These are phyloP conservation scores for Pseudanteris insignis DNA, from an alignment of 2,888 invertebrate species.

Conservation along the genomic window DNA sequence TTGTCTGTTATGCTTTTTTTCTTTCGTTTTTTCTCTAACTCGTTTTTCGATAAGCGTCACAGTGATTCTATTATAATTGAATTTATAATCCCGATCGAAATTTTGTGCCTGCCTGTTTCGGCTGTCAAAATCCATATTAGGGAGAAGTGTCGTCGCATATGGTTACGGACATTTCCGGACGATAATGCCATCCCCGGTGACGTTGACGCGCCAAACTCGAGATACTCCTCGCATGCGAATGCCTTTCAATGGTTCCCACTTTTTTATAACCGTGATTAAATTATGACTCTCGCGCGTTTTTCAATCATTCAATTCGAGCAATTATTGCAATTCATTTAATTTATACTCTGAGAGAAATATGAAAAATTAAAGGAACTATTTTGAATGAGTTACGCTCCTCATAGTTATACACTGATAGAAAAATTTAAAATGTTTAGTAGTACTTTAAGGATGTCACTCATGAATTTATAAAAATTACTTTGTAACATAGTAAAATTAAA, in stretches of 20 bases:
- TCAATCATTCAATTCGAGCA: no score
- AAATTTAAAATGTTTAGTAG: no score
- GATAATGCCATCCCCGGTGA: slow-evolving; percentile 30
- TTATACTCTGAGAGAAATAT: no score
- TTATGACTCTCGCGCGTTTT: no score
- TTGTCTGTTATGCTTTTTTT: slow-evolving; percentile 5
- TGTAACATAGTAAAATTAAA: no score
- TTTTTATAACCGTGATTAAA: no score
- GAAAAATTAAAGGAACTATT: no score
- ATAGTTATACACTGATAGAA: no score
- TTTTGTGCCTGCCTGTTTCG: slow-evolving; percentile 4
- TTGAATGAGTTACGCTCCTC: no score
- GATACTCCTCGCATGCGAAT: slow-evolving; percentile 20
- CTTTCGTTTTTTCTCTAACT: slow-evolving; percentile 2
- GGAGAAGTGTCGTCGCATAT: slow-evolving; percentile 20
- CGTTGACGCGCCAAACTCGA: slow-evolving; percentile 30
- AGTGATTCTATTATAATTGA: slow-evolving; percentile 30
- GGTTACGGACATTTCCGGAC: slow-evolving; percentile 32
- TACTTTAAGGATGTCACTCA: no score
- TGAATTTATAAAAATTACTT: no score
- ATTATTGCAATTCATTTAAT: no score
- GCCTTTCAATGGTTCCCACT: slow-evolving; percentile 11
- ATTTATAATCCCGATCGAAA: slow-evolving; percentile 20
- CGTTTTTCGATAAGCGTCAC: slow-evolving; percentile 17
- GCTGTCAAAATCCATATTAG: slow-evolving; percentile 27